A percentile compares a stretch with the other conserved stretches of the same genome.
phyloP scores from a whole-genome alignment of 2,113 vertebrate species.

The Misgurnus mizolepis region DNA sequence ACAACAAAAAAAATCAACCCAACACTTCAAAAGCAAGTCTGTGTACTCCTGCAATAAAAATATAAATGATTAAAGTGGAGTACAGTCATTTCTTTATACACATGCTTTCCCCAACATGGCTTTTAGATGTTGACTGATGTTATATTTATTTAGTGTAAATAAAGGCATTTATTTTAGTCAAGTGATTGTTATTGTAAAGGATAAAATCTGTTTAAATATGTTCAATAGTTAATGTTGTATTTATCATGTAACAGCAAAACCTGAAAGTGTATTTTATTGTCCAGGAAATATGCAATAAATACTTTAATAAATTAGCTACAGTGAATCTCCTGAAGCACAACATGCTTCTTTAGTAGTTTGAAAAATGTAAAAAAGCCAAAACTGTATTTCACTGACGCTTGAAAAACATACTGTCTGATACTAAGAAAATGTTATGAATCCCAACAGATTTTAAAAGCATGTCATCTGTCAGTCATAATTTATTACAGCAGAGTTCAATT shows the following conservation, averaged over 20 bases:
- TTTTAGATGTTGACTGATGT: no score
- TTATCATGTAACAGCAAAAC: not conserved
- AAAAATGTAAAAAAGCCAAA: not conserved
- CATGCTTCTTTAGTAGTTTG: slow-evolving; percentile 20
- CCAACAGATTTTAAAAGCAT: no score
- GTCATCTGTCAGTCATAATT: no score
- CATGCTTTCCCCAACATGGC: no score
- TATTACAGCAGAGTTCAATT: no score
- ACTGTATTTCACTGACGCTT: no score
- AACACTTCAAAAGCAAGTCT: not conserved
- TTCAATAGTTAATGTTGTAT: no score
- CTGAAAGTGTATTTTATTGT: slow-evolving; percentile 46
- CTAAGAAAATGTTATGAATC: no score
- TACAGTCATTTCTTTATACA: no score
- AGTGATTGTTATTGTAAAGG: no score
- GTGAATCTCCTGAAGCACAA: slow-evolving; percentile 24
- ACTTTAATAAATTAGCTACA: slow-evolving; percentile 35
- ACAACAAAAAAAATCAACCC: not conserved
- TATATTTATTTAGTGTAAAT: not conserved
- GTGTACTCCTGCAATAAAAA: not conserved
- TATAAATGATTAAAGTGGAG: not conserved
- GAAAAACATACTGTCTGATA: no score
- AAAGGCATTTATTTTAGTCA: not conserved
- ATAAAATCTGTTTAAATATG: no score
- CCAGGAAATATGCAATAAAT: slow-evolving; percentile 63